These are phyloP conservation scores for Solea solea DNA, from an alignment of 2,113 vertebrate species.

Conservation along the genomic window DNA sequence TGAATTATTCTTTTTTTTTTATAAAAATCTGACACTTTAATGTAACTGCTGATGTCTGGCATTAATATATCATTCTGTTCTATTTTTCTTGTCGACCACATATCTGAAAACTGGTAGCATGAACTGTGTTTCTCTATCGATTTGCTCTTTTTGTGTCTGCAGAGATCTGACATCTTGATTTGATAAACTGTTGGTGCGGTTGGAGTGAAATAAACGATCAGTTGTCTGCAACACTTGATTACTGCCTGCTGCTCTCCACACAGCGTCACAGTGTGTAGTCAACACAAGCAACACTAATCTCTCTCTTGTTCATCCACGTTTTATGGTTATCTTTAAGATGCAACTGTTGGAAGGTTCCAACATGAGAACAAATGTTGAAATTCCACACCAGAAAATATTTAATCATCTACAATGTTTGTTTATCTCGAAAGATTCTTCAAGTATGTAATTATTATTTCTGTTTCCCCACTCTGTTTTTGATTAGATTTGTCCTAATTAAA, in stretches of 20 bases:
- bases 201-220: neutral
- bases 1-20: neutral
- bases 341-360: neutral
- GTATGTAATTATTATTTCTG: neutral
- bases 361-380: neutral
- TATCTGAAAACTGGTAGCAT: neutral
- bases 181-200: conserved; percentile 26
- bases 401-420: neutral
- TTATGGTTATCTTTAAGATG: neutral
- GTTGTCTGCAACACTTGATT: conserved; percentile 9
- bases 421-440: neutral
- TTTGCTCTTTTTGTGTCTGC: neutral
- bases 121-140: conserved; percentile 1
- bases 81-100: neutral
- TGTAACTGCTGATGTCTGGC: neutral
- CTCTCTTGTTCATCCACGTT: neutral
- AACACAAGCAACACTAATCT: neutral
- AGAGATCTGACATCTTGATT: conserved; percentile 9
- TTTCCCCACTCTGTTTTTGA: neutral
- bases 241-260: conserved; percentile 7
- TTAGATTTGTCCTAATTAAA: neutral
- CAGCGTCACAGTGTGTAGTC: neutral
- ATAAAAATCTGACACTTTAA: neutral
- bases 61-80: neutral
- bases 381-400: neutral